phyloP scores from a whole-genome alignment of 2,113 vertebrate species.

The Leptobrachium leishanense region DNA sequence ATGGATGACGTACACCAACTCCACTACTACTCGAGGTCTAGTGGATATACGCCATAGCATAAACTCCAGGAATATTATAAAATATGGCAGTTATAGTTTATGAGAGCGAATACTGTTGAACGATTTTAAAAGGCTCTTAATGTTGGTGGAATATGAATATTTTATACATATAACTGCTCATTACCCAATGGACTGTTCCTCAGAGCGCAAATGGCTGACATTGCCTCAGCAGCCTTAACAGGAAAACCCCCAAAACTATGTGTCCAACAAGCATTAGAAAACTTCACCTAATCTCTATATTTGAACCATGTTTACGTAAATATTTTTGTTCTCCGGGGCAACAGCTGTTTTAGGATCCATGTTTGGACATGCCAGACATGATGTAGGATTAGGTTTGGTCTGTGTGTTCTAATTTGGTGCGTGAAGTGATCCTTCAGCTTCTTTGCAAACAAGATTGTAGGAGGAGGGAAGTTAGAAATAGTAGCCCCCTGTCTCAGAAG shows the following conservation, averaged over 20 bases:
- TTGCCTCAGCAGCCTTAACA: neutral
- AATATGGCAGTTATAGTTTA: too few relatives aligned
- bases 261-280: neutral
- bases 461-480: slow-evolving; percentile 26
- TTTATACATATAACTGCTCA: too few relatives aligned
- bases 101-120: too few relatives aligned
- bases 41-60: too few relatives aligned
- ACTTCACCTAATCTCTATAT: slow-evolving; percentile 10
- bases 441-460: slow-evolving; percentile 18
- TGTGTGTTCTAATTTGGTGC: slow-evolving; percentile 27
- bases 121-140: too few relatives aligned
- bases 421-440: slow-evolving; percentile 24
- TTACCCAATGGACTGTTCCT: too few relatives aligned
- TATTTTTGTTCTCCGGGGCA: slow-evolving; percentile 25
- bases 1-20: too few relatives aligned
- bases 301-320: slow-evolving; percentile 38
- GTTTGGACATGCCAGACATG: slow-evolving; percentile 37
- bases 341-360: slow-evolving; percentile 29
- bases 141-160: too few relatives aligned
- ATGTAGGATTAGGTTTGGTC: slow-evolving; percentile 20
- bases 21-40: too few relatives aligned
- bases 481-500: neutral
- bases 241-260: neutral
- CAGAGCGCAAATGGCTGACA: neutral
- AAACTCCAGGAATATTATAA: too few relatives aligned